A percentile compares a stretch with the other conserved stretches of the same genome.
These are phyloP conservation scores for Ispidina lecontei DNA, from an alignment of 2,797 vertebrate genomes.

Conservation along the genomic window DNA sequence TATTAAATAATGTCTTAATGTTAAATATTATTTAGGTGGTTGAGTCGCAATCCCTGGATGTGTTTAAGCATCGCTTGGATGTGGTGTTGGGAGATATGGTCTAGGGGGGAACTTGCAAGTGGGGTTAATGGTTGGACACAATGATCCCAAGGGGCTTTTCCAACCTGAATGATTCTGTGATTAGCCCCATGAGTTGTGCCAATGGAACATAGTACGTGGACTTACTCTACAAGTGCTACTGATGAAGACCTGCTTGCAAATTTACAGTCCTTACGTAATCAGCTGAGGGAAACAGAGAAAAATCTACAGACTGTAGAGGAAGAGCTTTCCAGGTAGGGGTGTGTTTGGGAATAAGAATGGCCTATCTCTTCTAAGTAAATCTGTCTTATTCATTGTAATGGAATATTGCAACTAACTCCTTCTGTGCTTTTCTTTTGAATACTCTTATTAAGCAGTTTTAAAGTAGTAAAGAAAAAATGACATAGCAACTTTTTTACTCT, in stretches of 20 bases:
- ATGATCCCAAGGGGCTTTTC: too few species aligned
- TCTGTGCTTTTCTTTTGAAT: not conserved
- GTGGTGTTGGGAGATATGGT: too few species aligned
- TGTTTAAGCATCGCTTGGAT: too few species aligned
- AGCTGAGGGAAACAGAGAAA: slow-evolving; percentile 79
- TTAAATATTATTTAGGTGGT: not conserved
- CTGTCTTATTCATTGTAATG: not conserved
- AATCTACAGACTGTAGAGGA: slow-evolving; percentile 77
- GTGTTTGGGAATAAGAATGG: not conserved
- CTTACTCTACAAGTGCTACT: slow-evolving; percentile 15
- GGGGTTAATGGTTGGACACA: too few species aligned
- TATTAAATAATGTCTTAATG: not conserved
- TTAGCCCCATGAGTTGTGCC: not conserved
- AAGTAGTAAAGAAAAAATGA: not conserved
- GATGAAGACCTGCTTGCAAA: slow-evolving; percentile 74
- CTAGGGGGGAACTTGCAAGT: too few species aligned
- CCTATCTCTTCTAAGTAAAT: not conserved
- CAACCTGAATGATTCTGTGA: too few species aligned
- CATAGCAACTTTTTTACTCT: slow-evolving; percentile 4
- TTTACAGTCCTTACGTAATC: slow-evolving; percentile 77
- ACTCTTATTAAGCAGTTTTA: not conserved
- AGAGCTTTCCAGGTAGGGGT: slow-evolving; percentile 74
- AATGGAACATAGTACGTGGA: slow-evolving; percentile 54
- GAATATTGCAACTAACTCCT: not conserved
- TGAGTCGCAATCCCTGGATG: too few species aligned